Base-by-base conservation (phyloP, 2,797 vertebrate genomes). In the Ara ararauna region DNA sequence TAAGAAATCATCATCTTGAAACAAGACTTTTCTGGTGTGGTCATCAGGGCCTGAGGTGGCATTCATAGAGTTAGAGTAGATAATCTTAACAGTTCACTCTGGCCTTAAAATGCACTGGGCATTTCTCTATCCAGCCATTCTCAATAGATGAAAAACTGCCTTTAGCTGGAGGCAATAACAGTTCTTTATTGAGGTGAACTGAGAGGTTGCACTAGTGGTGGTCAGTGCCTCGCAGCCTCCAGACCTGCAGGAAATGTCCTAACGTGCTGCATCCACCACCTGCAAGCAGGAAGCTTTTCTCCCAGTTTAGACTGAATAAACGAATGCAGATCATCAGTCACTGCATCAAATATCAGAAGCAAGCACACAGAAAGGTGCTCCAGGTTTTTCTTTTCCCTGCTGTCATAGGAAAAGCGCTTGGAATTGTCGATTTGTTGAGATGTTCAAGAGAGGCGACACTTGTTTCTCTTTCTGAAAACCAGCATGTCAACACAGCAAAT, bases 11-110 rank as follows among this genome's bases (percentile, higher is more conserved):
- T 10, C 8, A 6, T 26, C 13, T 21, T 22, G 32, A 85, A 90
- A 53, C 11, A 19, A 51, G 64, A 38, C 6, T 38, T 74, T 78
- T 53, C 51, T 79, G 22, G 20, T 48, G 40, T 16, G 8, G 19
- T 36, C 20, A 13, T 27, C n/a, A 16, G 38, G 18, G 34, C 32
- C 48, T 36, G 71, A 65, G 26, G 29, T 51, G 38, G 9, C 54
- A 36, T 50, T 77, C 67, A 56, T 19, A 36, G 32, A 54, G 21
- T 38, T 51, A 32, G 38, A 58, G 38, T 4, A 65, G 48, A 38
- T 8, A 50, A 47, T 20, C 0, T 0, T 48, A 45, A 58, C 4
- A 10, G 23, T 32, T 53, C 34, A 26, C 66, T 38, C 19, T 54
- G 34, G 9, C 32, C 27, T 74, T 70, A 40, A 66, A 47, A 40